Evolutionary conservation across 2,888 invertebrate genomes (phyloP).

Genomic region (Drosophila percnosoma): DNA sequence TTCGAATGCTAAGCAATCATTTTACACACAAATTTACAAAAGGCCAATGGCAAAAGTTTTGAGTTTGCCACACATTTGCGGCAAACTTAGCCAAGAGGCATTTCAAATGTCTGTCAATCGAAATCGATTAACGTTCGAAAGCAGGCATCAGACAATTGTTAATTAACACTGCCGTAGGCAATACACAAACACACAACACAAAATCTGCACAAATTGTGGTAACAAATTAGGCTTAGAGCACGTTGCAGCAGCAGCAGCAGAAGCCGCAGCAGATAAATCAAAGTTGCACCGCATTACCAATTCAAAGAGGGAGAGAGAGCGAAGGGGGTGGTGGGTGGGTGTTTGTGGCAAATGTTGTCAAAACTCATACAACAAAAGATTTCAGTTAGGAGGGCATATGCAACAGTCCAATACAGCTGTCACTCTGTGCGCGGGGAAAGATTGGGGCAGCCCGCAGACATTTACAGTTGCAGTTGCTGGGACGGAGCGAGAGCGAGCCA

Average conservation of each 20-base stretch:
- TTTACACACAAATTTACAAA: not conserved
- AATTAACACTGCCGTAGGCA: slow-evolving; percentile 64
- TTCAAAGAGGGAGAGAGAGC: not conserved
- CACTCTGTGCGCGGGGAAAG: slow-evolving; percentile 3
- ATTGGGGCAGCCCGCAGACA: slow-evolving; percentile 48
- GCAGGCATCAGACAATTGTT: slow-evolving; percentile 55
- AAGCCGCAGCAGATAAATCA: slow-evolving; percentile 35
- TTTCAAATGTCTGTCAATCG: slow-evolving; percentile 47
- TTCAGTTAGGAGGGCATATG: slow-evolving; percentile 54
- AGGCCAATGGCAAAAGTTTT: slow-evolving; percentile 17
- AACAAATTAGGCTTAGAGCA: slow-evolving; percentile 51
- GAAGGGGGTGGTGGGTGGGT: not conserved
- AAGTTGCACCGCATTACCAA: slow-evolving; percentile 19
- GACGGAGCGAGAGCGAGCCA: not conserved
- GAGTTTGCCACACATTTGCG: slow-evolving; percentile 42
- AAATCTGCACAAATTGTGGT: slow-evolving; percentile 56
- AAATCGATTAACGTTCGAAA: slow-evolving; percentile 55
- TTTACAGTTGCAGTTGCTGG: slow-evolving; percentile 54
- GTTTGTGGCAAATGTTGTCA: slow-evolving; percentile 73
- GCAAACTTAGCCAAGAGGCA: slow-evolving; percentile 40
- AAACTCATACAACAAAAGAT: slow-evolving; percentile 68
- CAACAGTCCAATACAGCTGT: slow-evolving; percentile 23
- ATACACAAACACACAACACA: slow-evolving; percentile 3
- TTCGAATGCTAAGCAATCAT: not conserved
- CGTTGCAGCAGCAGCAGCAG: not conserved